These are phyloP conservation scores for Scolanthus callimorphus DNA, from an alignment of 92 coral and sea anemone species.

Conservation along the genomic window DNA sequence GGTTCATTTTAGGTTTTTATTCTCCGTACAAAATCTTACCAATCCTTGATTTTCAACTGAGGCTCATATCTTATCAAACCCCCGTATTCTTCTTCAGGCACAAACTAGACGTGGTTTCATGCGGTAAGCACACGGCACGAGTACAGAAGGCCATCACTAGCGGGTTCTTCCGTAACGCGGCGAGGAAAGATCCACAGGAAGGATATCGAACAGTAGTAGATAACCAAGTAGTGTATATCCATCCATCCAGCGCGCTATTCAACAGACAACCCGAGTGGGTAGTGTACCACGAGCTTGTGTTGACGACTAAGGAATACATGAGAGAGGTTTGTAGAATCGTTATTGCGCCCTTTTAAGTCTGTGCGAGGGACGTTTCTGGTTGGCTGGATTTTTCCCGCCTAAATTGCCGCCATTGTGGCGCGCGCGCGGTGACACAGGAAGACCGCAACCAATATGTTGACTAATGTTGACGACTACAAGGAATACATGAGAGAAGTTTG, in stretches of 20 bases:
- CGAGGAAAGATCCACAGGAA: slow-evolving; percentile 98
- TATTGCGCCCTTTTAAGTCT: too few relatives aligned
- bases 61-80: too few relatives aligned
- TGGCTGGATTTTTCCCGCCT: too few relatives aligned
- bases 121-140: slow-evolving; percentile 91
- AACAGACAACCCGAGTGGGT: slow-evolving; percentile 99
- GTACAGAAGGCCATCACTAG: slow-evolving; percentile 96
- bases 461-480: slow-evolving; percentile 89
- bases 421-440: too few relatives aligned
- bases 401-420: too few relatives aligned
- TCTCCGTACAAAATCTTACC: too few relatives aligned
- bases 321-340: slow-evolving; percentile 50
- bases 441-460: too few relatives aligned
- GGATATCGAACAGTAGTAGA: slow-evolving; percentile 98
- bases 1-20: too few relatives aligned
- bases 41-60: too few relatives aligned
- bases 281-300: slow-evolving; percentile 92
- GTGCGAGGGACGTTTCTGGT: too few relatives aligned
- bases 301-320: slow-evolving; percentile 98
- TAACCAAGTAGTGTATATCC: slow-evolving; percentile 95
- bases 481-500: slow-evolving; percentile 94
- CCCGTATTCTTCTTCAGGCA: too few relatives aligned
- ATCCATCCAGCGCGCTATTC: slow-evolving; percentile 96
- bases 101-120: slow-evolving; percentile 97
- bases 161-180: slow-evolving; percentile 98